Evolutionary conservation across 1,140 invertebrate genomes (phyloP).

Genomic region (Drosophila varians): DNA sequence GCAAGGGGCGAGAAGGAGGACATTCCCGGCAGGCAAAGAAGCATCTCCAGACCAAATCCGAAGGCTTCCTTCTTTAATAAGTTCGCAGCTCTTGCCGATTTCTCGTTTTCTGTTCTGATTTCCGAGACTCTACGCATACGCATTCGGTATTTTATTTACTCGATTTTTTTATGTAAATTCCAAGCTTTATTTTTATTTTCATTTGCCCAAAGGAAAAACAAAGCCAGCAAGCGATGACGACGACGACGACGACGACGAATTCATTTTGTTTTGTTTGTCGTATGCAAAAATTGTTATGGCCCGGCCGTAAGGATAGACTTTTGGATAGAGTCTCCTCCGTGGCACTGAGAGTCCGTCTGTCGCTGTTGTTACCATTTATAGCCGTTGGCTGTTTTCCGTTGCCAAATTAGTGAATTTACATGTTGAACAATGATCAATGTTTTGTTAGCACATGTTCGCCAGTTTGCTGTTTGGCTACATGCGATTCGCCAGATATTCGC

Average conservation of each 20-base stretch:
- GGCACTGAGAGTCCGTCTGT: slow-evolving; percentile 28
- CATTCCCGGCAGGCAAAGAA: slow-evolving; percentile 24
- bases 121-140: slow-evolving; percentile 51
- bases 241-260: slow-evolving; percentile 53
- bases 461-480: slow-evolving; percentile 26
- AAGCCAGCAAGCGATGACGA: slow-evolving; percentile 15
- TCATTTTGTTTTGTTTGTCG: slow-evolving; percentile 67
- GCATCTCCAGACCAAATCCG: slow-evolving; percentile 8
- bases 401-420: slow-evolving; percentile 82
- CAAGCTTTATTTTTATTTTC: slow-evolving; percentile 67
- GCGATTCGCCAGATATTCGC: slow-evolving; percentile 37
- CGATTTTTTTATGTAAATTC: slow-evolving; percentile 80
- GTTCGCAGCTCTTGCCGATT: slow-evolving; percentile 68
- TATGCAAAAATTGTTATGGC: slow-evolving; percentile 80
- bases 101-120: slow-evolving; percentile 58
- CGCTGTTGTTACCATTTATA: slow-evolving; percentile 78
- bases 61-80: slow-evolving; percentile 59
- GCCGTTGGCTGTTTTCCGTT: slow-evolving; percentile 66
- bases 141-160: slow-evolving; percentile 74
- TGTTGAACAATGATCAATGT: slow-evolving; percentile 82
- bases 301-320: slow-evolving; percentile 43
- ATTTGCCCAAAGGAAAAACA: slow-evolving; percentile 22
- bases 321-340: slow-evolving; percentile 23
- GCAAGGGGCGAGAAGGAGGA: neutral
- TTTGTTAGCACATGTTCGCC: slow-evolving; percentile 80